These are phyloP conservation scores for Tetragonula clypearis DNA, from an alignment of 1,140 invertebrate species.

Conservation along the genomic window DNA sequence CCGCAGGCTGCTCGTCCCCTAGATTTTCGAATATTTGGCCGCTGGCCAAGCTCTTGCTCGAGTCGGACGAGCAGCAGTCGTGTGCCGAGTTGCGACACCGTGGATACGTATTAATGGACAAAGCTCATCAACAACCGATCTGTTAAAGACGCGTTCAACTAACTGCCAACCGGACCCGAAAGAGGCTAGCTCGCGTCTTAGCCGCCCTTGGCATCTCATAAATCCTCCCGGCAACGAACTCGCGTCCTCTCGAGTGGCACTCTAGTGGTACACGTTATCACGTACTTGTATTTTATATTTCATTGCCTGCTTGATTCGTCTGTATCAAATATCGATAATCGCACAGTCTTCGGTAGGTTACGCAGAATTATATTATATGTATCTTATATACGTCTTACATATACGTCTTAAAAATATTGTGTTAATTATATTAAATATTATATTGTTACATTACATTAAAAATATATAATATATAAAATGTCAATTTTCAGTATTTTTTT, in stretches of 20 bases:
- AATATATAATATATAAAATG: no score
- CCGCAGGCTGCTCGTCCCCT: not conserved
- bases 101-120: conserved; percentile 66
- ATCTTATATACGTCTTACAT: no score
- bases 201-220: conserved; percentile 51
- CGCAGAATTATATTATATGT: no score
- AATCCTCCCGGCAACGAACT: conserved; percentile 53
- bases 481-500: no score
- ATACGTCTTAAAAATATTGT: no score
- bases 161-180: conserved; percentile 3
- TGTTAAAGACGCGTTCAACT: conserved; percentile 54
- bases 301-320: not conserved
- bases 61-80: conserved; percentile 16
- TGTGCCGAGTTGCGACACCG: conserved; percentile 39
- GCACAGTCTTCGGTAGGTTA: no score
- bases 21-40: conserved; percentile 45
- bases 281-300: not conserved
- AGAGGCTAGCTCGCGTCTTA: conserved; percentile 12
- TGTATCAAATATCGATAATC: not conserved
- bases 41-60: conserved; percentile 39
- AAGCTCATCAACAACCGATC: conserved; percentile 62
- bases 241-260: conserved; percentile 19
- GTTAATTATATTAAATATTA: no score
- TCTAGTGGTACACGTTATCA: not conserved
- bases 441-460: no score